Base-by-base conservation (phyloP, 2,888 invertebrate species). In the Automeris io region DNA sequence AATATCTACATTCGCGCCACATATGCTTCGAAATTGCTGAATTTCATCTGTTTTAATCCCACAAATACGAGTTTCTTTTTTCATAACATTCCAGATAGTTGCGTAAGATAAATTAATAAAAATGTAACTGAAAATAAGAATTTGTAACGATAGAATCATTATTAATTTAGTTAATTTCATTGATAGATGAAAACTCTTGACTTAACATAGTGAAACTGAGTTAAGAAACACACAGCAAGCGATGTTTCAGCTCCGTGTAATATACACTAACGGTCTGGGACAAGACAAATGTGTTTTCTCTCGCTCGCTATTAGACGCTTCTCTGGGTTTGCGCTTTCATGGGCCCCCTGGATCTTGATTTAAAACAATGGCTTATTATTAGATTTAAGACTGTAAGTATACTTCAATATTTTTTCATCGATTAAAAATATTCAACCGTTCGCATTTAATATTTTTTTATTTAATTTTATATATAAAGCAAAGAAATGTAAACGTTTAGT, bases 261-360 rank as follows among this genome's bases (percentile, higher is more conserved):
- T 86, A 85, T 85, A 83, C 85, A 83, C 74, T 85, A 83, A 85
- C 83, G 80, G 77, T 68, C 70, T 67, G 68, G 71, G 81, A 81
- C 82, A 85, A 86, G 86, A 85, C 80, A 83, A 86, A 86, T 86
- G 86, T 83, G 81, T 79, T 82, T 85, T 81, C 82, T 76, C 79
- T 78, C 71, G 72, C 68, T 73, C 63, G 71, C 78, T 79, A 79
- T 78, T 79, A 78, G 70, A 69, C 65, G 66, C 65, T 64, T 62
- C 62, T 57, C 52, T 54, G 58, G 54, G 57, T 59, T 55, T 57
- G 44, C 51, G 47, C 51, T 63, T 54, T 58, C 54, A 51, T 57
- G 59, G 54, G 56, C 59, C 62, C 61, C 67, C 59, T 54, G 62
- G 61, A 65, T 64, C 73, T 71, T 70, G 75, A 76, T 77, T 76